These are phyloP conservation scores for Spodoptera litura DNA, from an alignment of 1,140 invertebrate genomes.

Conservation along the genomic window DNA sequence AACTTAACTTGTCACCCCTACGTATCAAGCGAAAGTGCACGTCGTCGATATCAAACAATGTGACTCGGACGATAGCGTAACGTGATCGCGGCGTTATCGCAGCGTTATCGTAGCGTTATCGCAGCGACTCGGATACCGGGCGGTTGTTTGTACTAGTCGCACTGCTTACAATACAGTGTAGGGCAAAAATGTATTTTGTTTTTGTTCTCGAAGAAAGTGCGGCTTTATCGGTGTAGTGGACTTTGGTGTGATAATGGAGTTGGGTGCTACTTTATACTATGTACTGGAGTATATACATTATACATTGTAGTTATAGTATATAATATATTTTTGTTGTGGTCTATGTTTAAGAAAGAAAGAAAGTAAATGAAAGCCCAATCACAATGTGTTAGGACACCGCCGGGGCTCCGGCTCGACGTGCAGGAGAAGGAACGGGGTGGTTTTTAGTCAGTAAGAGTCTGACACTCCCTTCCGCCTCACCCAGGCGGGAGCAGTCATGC, in stretches of 20 bases:
- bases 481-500: too few relatives aligned
- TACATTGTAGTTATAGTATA: background rate
- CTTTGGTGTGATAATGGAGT: background rate
- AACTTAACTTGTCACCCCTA: constrained; percentile 55
- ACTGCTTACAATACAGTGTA: constrained; percentile 23
- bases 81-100: constrained; percentile 58
- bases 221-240: constrained; percentile 5
- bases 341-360: too few relatives aligned
- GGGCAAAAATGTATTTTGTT: constrained; percentile 36
- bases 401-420: too few relatives aligned
- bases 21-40: constrained; percentile 71
- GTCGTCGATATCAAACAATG: constrained; percentile 67
- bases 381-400: too few relatives aligned
- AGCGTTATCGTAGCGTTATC: constrained; percentile 60
- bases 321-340: too few relatives aligned
- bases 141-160: constrained; percentile 42
- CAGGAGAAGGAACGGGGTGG: too few relatives aligned
- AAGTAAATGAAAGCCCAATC: too few relatives aligned
- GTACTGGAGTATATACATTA: background rate
- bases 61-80: constrained; percentile 58
- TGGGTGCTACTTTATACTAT: background rate
- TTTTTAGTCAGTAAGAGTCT: too few relatives aligned
- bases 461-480: too few relatives aligned
- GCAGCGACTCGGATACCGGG: constrained; percentile 58
- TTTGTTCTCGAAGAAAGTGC: constrained; percentile 24